Evolutionary conservation across 30 jellyfish, hydroid and myxozoan genomes (phyloP).

Genomic region (Haliclystus octoradiatus): DNA sequence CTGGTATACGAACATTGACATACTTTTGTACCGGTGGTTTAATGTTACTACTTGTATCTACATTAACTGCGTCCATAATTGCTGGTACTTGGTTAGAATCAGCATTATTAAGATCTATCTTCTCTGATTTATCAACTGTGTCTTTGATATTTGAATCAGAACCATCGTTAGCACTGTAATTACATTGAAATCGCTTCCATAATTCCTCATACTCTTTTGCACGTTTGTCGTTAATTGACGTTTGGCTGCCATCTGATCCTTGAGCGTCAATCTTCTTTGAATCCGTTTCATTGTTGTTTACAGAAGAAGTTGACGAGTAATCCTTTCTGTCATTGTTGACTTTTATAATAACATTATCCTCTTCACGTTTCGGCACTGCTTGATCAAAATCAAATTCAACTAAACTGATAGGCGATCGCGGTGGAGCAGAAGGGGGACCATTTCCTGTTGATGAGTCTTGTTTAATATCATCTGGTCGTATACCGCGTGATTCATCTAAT

Average conservation of each 20-base stretch:
- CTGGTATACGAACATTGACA: not conserved
- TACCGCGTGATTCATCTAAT: not conserved
- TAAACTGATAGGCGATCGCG: not conserved
- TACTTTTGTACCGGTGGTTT: not conserved
- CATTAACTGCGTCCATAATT: not conserved
- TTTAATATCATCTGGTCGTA: not conserved
- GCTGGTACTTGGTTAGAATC: not conserved
- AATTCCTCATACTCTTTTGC: conserved; percentile 1
- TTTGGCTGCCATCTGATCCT: not conserved
- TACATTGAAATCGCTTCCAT: not conserved
- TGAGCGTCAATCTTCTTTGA: too few species aligned
- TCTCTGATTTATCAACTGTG: not conserved
- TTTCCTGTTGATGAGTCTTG: not conserved
- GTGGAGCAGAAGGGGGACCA: conserved; percentile 1
- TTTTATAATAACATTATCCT: not conserved
- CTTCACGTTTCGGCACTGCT: not conserved
- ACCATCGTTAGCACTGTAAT: not conserved
- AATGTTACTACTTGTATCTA: not conserved
- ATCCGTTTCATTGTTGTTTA: not conserved
- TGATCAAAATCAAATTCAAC: not conserved
- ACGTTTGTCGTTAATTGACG: not conserved
- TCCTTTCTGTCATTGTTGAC: not conserved
- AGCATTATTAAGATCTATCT: too few species aligned
- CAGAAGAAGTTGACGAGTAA: not conserved
- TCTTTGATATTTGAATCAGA: not conserved